Conservation (phyloP, 2,888 invertebrate genomes). For the Drosophila formosana region DNA sequence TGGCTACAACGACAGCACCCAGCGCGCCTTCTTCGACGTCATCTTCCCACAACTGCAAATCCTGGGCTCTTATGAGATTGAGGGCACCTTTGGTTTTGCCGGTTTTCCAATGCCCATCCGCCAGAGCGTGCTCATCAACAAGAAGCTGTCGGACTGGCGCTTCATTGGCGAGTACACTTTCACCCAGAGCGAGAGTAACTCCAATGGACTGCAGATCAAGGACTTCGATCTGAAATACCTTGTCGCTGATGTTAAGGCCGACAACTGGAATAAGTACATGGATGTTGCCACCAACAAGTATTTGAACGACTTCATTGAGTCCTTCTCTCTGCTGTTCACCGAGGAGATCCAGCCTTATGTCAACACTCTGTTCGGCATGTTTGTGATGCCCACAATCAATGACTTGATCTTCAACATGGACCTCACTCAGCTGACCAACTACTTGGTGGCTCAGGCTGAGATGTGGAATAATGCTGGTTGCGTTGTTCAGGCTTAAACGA, state of each 20-base stretch:
- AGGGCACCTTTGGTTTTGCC: conserved; percentile 46
- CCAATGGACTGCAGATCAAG: conserved; percentile 59
- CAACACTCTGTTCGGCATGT: conserved; percentile 18
- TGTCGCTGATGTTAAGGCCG: conserved; percentile 51
- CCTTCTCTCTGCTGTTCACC: conserved; percentile 45
- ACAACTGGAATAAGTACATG: conserved; percentile 67
- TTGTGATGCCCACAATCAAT: conserved; percentile 49
- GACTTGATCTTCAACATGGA: conserved; percentile 37
- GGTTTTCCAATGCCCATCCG: conserved; percentile 45
- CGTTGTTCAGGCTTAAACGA: conserved; percentile 9
- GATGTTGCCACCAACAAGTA: conserved; percentile 71
- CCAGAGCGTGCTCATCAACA: conserved; percentile 58
- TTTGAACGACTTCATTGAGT: conserved; percentile 54
- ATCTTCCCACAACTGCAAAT: conserved; percentile 65
- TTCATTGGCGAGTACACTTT: conserved; percentile 58
- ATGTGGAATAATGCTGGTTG: conserved; percentile 37
- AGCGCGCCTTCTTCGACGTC: conserved; percentile 62
- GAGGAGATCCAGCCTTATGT: conserved; percentile 61
- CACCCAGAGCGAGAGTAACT: conserved; percentile 33
- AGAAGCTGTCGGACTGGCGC: conserved; percentile 61
- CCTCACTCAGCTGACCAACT: conserved; percentile 32
- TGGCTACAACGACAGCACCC: conserved; percentile 48
- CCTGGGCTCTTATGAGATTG: conserved; percentile 57
- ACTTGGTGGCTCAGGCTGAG: conserved; percentile 26
- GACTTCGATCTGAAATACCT: conserved; percentile 60